Evolutionary conservation across 2,888 invertebrate species (phyloP).

Genomic region (Entomobrya proxima): DNA sequence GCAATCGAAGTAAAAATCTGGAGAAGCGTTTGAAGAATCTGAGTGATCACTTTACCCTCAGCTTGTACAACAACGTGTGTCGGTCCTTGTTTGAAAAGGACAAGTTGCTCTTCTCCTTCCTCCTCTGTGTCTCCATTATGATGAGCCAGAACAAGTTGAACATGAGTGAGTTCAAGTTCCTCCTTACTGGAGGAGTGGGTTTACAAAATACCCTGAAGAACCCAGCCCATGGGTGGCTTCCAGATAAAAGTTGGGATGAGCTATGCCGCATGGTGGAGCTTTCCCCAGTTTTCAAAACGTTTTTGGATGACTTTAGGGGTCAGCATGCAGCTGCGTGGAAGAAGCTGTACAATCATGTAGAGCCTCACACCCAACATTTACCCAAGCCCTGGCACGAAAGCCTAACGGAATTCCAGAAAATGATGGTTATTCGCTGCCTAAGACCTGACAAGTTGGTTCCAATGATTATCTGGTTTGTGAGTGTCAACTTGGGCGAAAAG

Average conservation of each 20-base stretch:
- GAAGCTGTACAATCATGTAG: conserved; percentile 85
- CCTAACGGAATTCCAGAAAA: conserved; percentile 81
- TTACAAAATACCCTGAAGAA: conserved; percentile 86
- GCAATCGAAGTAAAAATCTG: conserved; percentile 77
- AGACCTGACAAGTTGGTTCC: conserved; percentile 92
- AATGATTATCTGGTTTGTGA: conserved; percentile 85
- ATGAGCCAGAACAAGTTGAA: conserved; percentile 81
- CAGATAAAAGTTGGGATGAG: conserved; percentile 88
- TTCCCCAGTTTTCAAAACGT: conserved; percentile 45
- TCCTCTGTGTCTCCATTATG: conserved; percentile 85
- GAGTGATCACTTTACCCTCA: conserved; percentile 90
- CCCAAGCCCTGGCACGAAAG: conserved; percentile 83
- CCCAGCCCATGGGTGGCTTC: conserved; percentile 89
- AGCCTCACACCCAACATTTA: conserved; percentile 84
- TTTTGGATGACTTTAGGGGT: conserved; percentile 84
- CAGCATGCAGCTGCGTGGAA: conserved; percentile 84
- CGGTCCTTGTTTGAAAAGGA: conserved; percentile 97
- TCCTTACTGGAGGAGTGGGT: conserved; percentile 89
- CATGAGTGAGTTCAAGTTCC: conserved; percentile 87
- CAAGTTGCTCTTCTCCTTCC: conserved; percentile 90
- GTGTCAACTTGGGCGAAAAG: conserved; percentile 85
- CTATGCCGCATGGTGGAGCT: conserved; percentile 83
- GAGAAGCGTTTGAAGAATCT: conserved; percentile 84
- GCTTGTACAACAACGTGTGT: conserved; percentile 83
- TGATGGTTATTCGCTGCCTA: conserved; percentile 88